Base-by-base conservation (phyloP, 2,888 invertebrate species). In the Synanthedon formicaeformis region DNA sequence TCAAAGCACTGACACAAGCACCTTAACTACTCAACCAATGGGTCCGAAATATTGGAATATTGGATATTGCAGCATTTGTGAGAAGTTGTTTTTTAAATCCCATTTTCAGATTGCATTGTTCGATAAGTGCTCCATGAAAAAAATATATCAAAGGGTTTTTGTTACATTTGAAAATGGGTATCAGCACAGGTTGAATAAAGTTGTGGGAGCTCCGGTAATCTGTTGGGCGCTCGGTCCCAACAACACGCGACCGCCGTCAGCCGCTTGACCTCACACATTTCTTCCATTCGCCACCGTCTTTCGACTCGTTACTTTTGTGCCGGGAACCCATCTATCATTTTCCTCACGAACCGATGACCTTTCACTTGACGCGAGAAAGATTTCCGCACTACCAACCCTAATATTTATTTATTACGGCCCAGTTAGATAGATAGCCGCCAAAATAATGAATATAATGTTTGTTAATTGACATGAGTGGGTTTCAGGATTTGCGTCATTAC, bases 251-350 rank as follows among this genome's bases (percentile, higher is more conserved):
- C 75, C 71, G 73, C 63, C 69, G 73, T 75, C 70, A 70, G 67
- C 66, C 71, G 73, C 71, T 70, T 73, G 79, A 80, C 77, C 78
- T 78, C 76, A 73, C 74, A 73, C 73, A 71, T 79, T 73, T 75
- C 73, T 73, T 68, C 67, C 65, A 73, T 74, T 75, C 66, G 65
- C 63, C 61, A 23, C 23, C 49, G 23, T 16, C 49, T 16, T 63
- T 60, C 62, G 67, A 55, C 66, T 81, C 73, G 75, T 75, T 75
- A 78, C 75, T 77, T 76, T 77, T 75, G 67, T 71, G 69, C 69
- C 68, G 68, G 61, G 69, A 65, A 65, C 67, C 70, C 78, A 81
- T 82, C 76, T 72, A 81, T 82, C 81, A 84, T 82, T 74, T 77
- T 75, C 65, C 64, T 65, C 62, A 62, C 65, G 63, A 69, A 64